Conservation (phyloP, 2,797 vertebrate genomes). For the Myotis planiceps region DNA sequence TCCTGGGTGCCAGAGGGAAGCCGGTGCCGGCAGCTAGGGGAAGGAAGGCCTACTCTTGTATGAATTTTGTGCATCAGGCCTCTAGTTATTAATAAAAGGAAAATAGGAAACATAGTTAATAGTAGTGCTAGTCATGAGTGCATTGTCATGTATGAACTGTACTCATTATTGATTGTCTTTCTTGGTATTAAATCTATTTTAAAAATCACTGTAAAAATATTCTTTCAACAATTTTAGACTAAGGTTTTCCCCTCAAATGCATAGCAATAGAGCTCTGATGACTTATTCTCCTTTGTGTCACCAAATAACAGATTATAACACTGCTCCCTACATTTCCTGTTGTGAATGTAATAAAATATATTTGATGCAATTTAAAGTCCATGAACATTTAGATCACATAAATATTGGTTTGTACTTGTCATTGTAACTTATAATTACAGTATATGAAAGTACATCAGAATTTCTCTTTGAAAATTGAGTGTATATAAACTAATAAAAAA, state of each 20-base stretch:
- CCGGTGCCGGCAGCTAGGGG: no score
- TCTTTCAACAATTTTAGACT: neutral
- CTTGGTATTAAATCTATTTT: neutral
- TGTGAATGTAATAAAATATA: slow-evolving; percentile 48
- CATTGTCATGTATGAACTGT: neutral
- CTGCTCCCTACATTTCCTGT: neutral
- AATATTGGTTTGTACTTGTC: slow-evolving; percentile 49
- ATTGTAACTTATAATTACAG: slow-evolving; percentile 44
- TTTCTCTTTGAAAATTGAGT: slow-evolving; percentile 37
- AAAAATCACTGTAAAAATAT: neutral
- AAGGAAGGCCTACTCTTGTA: no score
- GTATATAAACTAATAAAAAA: slow-evolving; percentile 3
- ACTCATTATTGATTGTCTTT: neutral
- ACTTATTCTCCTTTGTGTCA: neutral
- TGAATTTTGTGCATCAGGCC: no score
- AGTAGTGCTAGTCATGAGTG: neutral
- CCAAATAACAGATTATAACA: neutral
- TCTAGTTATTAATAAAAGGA: neutral
- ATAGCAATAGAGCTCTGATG: slow-evolving; percentile 1
- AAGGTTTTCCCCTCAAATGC: neutral
- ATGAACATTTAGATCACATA: slow-evolving; percentile 41
- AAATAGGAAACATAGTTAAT: neutral
- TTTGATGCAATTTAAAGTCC: slow-evolving; percentile 15
- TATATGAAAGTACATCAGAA: slow-evolving; percentile 21
- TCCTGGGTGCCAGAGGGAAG: no score